Evolutionary conservation across 2,113 vertebrate species (phyloP).

Genomic region (Gorsachius goisagi): DNA sequence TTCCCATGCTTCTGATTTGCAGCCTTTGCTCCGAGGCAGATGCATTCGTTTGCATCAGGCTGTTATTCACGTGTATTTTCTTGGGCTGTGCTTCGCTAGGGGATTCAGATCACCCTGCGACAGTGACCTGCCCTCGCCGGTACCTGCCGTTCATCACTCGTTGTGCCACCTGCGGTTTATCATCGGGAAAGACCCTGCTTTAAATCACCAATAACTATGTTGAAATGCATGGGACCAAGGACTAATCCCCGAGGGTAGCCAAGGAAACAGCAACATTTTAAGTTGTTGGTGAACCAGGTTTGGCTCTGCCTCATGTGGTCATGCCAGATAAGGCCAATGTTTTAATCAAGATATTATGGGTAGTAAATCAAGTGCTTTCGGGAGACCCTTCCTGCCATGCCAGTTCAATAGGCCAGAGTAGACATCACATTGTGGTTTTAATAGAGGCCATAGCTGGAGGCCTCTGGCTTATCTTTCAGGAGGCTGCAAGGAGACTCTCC

Average conservation of each 20-base stretch:
- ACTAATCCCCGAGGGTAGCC: neutral
- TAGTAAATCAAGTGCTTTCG: neutral
- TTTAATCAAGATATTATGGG: slow-evolving; percentile 9
- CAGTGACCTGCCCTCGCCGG: fast-evolving
- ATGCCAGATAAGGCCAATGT: slow-evolving; percentile 6
- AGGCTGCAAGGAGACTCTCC: neutral
- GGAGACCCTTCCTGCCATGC: neutral
- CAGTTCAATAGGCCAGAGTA: neutral
- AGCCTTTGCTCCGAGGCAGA: neutral
- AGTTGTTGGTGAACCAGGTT: neutral
- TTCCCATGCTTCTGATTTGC: neutral
- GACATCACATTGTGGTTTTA: neutral
- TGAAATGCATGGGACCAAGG: neutral
- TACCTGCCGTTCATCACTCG: fast-evolving
- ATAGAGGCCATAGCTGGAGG: neutral
- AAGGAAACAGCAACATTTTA: neutral
- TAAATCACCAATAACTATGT: neutral
- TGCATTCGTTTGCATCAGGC: neutral
- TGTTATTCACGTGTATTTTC: neutral
- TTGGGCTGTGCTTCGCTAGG: neutral
- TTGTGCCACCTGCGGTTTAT: neutral
- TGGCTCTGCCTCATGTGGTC: neutral
- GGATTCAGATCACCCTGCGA: neutral
- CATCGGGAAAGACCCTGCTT: neutral
- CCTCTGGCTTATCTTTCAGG: neutral